phyloP scores from a whole-genome alignment of 2,888 invertebrate genomes.

The Oscheius sp. region DNA sequence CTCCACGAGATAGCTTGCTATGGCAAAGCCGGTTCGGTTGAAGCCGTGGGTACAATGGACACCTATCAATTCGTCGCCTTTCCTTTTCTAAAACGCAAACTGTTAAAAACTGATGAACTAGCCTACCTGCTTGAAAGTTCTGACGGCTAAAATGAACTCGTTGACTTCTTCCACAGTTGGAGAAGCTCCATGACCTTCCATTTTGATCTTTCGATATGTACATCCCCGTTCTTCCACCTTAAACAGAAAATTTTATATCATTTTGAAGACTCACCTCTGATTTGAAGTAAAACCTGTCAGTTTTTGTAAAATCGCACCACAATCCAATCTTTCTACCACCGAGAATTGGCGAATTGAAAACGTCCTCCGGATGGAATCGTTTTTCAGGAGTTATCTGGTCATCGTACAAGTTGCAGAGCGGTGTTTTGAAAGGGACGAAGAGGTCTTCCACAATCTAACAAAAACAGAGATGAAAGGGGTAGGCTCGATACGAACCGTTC shows the following conservation, averaged over 20 bases:
- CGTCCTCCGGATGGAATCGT: constrained; percentile 88
- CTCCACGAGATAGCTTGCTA: constrained; percentile 90
- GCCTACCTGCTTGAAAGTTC: constrained; percentile 76
- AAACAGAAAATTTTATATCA: constrained; percentile 1
- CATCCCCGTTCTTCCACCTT: constrained; percentile 74
- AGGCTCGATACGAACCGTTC: constrained; percentile 70
- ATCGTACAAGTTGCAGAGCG: constrained; percentile 86
- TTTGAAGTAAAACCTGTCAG: constrained; percentile 89
- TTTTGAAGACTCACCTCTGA: constrained; percentile 77
- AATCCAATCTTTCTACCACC: constrained; percentile 83
- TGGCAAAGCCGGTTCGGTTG: constrained; percentile 95
- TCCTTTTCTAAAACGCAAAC: constrained; percentile 38
- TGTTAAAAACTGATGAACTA: too few species aligned
- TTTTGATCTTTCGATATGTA: constrained; percentile 81
- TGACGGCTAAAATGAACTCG: constrained; percentile 89
- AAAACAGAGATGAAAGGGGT: background rate
- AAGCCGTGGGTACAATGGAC: constrained; percentile 98
- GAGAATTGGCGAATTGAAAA: constrained; percentile 77
- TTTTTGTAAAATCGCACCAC: constrained; percentile 97
- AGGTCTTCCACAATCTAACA: constrained; percentile 78
- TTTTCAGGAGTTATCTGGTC: constrained; percentile 83
- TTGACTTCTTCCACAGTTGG: constrained; percentile 87
- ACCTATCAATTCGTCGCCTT: constrained; percentile 75
- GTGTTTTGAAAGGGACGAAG: constrained; percentile 95
- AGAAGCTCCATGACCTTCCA: constrained; percentile 84